Conservation (phyloP, 2,888 invertebrate genomes). For the Monopis laevigella region DNA sequence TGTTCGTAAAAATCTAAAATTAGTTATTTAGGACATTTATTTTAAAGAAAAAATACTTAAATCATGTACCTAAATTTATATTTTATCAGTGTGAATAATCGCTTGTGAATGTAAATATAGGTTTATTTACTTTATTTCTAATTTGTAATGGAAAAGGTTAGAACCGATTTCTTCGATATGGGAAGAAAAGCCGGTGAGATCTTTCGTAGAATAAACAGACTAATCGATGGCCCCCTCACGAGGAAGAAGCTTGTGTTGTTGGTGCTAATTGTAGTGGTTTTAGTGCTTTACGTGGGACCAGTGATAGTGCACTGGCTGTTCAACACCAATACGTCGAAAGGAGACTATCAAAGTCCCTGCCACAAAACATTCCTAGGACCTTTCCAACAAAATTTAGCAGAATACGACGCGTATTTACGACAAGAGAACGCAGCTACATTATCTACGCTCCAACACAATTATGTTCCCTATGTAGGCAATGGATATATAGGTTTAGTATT, state of each 20-base stretch:
- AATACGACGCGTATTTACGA: conserved; percentile 74
- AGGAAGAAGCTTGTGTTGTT: conserved; percentile 58
- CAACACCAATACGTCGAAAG: conserved; percentile 47
- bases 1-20: too few species aligned
- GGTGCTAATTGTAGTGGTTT: conserved; percentile 61
- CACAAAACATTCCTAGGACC: conserved; percentile 72
- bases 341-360: conserved; percentile 67
- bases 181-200: conserved; percentile 54
- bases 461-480: conserved; percentile 80
- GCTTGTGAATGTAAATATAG: too few species aligned
- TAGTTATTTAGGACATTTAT: too few species aligned
- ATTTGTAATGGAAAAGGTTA: conserved; percentile 47
- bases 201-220: conserved; percentile 49
- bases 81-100: too few species aligned
- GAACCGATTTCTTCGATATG: conserved; percentile 43
- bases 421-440: conserved; percentile 61
- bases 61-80: too few species aligned
- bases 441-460: conserved; percentile 62
- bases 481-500: conserved; percentile 75
- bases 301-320: conserved; percentile 71
- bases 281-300: conserved; percentile 73
- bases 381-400: conserved; percentile 67
- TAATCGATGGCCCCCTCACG: conserved; percentile 55
- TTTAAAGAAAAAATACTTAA: too few species aligned
- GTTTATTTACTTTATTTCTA: too few species aligned